A percentile compares a stretch with the other conserved stretches of the same genome.
phyloP scores from a whole-genome alignment of 2,888 invertebrate species.

The Leucophenga maculata region DNA sequence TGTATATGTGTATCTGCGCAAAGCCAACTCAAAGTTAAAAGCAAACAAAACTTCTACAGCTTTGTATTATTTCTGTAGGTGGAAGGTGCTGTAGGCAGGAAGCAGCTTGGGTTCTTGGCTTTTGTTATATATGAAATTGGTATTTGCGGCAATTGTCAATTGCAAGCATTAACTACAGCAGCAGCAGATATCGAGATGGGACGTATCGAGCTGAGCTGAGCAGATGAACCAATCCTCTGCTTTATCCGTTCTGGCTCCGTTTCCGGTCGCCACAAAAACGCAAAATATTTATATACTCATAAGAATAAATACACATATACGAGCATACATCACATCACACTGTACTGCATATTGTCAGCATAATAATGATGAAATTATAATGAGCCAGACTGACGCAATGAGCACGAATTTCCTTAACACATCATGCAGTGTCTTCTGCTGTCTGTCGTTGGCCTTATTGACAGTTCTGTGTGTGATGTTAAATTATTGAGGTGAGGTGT shows the following conservation, averaged over 20 bases:
- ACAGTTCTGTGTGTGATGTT: background rate
- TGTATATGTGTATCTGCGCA: background rate
- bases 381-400: conserved; percentile 24
- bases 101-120: background rate
- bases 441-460: too few relatives aligned
- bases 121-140: conserved; percentile 16
- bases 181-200: background rate
- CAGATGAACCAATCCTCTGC: too few relatives aligned
- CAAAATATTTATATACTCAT: background rate
- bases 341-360: conserved; percentile 10
- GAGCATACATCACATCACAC: too few relatives aligned
- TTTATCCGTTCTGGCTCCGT: conserved; percentile 23
- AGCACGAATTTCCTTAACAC: background rate
- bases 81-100: conserved; percentile 4
- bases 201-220: too few relatives aligned
- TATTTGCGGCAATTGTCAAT: conserved; percentile 38
- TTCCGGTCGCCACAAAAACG: conserved; percentile 42
- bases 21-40: too few relatives aligned
- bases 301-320: too few relatives aligned
- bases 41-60: too few relatives aligned
- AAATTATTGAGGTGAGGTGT: background rate
- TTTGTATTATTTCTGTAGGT: background rate
- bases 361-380: conserved; percentile 35
- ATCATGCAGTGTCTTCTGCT: too few relatives aligned
- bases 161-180: conserved; percentile 36